A percentile compares a stretch with the other conserved stretches of the same genome.
Evolutionary conservation across 2,797 vertebrate genomes (phyloP).

Genomic region (Crax fasciolata): DNA sequence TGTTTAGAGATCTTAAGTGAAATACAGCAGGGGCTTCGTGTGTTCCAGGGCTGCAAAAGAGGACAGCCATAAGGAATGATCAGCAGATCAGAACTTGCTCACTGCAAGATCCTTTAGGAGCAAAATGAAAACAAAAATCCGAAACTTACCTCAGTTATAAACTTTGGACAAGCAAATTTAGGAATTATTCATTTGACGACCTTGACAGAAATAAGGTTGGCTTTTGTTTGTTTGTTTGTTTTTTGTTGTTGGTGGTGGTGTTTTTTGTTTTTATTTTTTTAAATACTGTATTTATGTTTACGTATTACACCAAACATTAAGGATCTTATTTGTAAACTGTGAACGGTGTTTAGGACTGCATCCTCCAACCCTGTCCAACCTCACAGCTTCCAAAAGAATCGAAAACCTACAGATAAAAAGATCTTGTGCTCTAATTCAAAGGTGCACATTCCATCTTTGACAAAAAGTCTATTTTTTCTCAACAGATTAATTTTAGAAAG

Average conservation of each 20-base stretch:
- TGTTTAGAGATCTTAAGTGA: slow-evolving; percentile 49
- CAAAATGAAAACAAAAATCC: background rate
- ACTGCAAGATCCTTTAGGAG: slow-evolving; percentile 25
- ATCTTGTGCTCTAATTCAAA: background rate
- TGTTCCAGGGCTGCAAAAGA: slow-evolving; percentile 30
- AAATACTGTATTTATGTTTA: background rate
- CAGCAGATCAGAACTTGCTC: slow-evolving; percentile 27
- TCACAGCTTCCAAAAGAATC: background rate
- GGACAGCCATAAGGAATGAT: background rate
- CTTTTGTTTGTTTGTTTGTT: background rate
- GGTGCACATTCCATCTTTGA: background rate
- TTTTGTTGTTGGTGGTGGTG: background rate
- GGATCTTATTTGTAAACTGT: background rate
- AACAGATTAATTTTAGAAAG: background rate
- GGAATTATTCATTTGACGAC: slow-evolving; percentile 26
- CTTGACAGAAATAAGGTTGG: background rate
- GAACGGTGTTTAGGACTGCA: background rate
- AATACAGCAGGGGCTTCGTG: slow-evolving; percentile 44
- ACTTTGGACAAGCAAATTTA: slow-evolving; percentile 21
- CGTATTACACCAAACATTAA: accelerated
- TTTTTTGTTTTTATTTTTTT: background rate
- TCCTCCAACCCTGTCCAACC: too few relatives aligned
- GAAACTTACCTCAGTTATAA: slow-evolving; percentile 44
- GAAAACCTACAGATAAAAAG: background rate
- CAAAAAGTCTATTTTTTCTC: background rate